phyloP scores from a whole-genome alignment of 2,888 invertebrate species.

The Acrobeloides nanus region DNA sequence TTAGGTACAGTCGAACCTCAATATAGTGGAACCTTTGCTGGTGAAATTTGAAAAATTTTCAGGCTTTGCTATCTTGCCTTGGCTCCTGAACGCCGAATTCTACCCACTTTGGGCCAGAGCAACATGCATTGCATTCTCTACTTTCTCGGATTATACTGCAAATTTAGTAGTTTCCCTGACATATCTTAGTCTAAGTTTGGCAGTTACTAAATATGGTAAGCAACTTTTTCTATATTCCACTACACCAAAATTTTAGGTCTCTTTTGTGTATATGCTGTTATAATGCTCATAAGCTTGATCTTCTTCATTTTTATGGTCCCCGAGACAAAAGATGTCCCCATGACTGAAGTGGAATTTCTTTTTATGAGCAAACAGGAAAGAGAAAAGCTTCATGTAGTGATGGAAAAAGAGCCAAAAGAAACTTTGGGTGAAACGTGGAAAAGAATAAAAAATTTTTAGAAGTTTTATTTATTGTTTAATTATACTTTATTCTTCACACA shows the following conservation, averaged over 20 bases:
- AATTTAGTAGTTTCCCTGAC: conserved; percentile 60
- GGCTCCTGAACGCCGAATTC: conserved; percentile 61
- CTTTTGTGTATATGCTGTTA: conserved; percentile 59
- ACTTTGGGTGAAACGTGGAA: too few relatives aligned
- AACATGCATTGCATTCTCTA: conserved; percentile 54
- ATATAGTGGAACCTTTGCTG: too few relatives aligned
- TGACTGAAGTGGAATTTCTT: conserved; percentile 39
- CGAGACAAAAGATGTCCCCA: conserved; percentile 58
- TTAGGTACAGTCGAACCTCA: too few relatives aligned
- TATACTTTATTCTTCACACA: too few relatives aligned
- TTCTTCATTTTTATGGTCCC: conserved; percentile 58
- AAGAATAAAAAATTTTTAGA: too few relatives aligned
- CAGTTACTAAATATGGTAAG: conserved; percentile 39
- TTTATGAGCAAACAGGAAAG: conserved; percentile 36
- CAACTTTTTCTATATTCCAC: too few relatives aligned
- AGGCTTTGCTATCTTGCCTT: conserved; percentile 61
- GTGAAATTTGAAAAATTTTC: too few relatives aligned
- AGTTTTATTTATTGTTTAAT: too few relatives aligned
- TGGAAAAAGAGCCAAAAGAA: too few relatives aligned
- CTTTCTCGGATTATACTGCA: conserved; percentile 58
- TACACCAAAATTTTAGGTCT: conserved; percentile 48
- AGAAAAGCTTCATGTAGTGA: too few relatives aligned
- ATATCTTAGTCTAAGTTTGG: conserved; percentile 55
- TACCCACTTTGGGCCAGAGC: conserved; percentile 59
- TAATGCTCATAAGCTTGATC: conserved; percentile 57